Base-by-base conservation (phyloP, 53 echinoderm and acorn worm genomes). In the Arbacia lixula region DNA sequence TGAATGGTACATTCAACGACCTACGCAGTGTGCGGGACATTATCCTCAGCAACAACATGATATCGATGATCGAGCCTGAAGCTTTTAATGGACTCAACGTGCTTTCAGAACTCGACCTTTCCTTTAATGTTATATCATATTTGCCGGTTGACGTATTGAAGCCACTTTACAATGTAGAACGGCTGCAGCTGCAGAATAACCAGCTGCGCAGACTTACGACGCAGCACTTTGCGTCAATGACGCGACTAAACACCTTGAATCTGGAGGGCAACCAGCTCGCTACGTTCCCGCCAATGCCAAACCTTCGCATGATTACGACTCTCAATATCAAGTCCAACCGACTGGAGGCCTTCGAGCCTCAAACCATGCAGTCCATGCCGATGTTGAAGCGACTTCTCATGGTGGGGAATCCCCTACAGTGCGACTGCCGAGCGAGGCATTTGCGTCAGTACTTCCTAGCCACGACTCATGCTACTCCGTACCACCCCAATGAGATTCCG, bases 171-270 rank as follows among this genome's bases (percentile, higher is more conserved):
- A 83, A 78, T 33, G 81, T 98, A n/a, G 93, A 94, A 71, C 73
- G 88, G 42, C 69, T 98, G 2, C 61, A 72, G n/a, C 60, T 98
- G 16, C 90, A 92, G 71, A 92, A 90, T 65, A 98, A 98, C 80
- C 66, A 88, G 49, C 83, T 98, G 2, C 68, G 51, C 34, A 57
- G 83, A 1, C 55, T 98, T 27, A 83, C 79, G 14, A 46, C 55
- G 12, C 71, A 87, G 27, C 86, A 86, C 66, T 94, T 98, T 52
- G 67, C 61, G 16, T 51, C 88, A 8, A 53, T 98, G 56, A 53
- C 80, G 2, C 65, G 85, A 43, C 53, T 98, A 36, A 83, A 34
- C 21, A 74, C 65, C 11, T 46, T 98, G 52, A 83, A 83, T 53
- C 36, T 94, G 16, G 90, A 88, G 31, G 82, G 85, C 21, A 98